Percentiles rank a stretch among this genome's conserved stretches.
phyloP scores from a whole-genome alignment of 64 coral and sea anemone species.

The Acropora yongei region DNA sequence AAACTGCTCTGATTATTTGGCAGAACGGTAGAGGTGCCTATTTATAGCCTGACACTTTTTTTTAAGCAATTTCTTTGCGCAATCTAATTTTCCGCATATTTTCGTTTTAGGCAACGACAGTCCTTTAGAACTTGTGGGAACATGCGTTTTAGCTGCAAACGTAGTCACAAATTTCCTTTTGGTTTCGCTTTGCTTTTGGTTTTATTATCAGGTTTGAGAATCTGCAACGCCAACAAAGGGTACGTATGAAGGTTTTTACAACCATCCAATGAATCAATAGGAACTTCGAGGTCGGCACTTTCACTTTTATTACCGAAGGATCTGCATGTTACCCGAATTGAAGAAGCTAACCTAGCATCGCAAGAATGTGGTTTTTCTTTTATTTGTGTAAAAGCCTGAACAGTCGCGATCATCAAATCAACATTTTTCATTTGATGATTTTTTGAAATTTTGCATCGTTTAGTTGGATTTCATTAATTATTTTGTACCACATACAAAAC shows the following conservation, averaged over 20 bases:
- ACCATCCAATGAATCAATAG: background rate
- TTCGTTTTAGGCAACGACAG: background rate
- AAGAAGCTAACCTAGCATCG: too few relatives aligned
- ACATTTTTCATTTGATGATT: too few relatives aligned
- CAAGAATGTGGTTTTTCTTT: too few relatives aligned
- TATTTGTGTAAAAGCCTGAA: too few relatives aligned
- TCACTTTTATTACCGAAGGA: too few relatives aligned
- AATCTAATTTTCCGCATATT: background rate
- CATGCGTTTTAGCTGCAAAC: background rate
- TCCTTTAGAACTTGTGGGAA: background rate
- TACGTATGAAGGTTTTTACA: background rate
- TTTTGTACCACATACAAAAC: too few relatives aligned
- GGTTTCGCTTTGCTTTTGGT: background rate
- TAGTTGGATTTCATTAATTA: too few relatives aligned
- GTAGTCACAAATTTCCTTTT: background rate
- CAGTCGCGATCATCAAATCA: too few relatives aligned
- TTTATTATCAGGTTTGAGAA: background rate
- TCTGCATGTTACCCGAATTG: too few relatives aligned
- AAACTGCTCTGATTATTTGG: background rate
- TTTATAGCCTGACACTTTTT: background rate
- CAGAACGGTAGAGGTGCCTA: background rate
- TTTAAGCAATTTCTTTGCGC: background rate
- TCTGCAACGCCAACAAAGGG: background rate
- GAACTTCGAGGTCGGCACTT: background rate
- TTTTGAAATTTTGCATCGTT: too few relatives aligned